These are phyloP conservation scores for Melanostigma gelatinosum DNA, from an alignment of 2,113 vertebrate species.

Conservation along the genomic window DNA sequence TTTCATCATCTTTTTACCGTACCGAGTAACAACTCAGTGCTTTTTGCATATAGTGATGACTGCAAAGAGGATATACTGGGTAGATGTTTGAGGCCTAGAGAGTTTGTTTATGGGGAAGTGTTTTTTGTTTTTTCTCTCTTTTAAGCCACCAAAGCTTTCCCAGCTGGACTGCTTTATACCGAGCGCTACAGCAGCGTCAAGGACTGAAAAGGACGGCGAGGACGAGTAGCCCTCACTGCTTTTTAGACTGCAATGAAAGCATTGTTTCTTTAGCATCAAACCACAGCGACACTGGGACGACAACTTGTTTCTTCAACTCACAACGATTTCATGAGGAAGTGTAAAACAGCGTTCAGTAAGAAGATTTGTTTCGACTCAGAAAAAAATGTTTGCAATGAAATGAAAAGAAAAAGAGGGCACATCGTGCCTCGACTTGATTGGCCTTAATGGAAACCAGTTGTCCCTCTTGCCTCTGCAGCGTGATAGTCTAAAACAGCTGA, in stretches of 20 bases:
- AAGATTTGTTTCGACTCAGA: constrained; percentile 23
- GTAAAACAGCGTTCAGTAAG: neutral
- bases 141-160: constrained; percentile 50
- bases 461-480: constrained; percentile 22
- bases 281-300: neutral
- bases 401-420: neutral
- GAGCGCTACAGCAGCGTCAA: constrained; percentile 6
- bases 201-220: constrained; percentile 15
- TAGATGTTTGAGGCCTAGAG: constrained; percentile 14
- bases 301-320: constrained; percentile 1
- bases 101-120: constrained; percentile 46
- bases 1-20: constrained; percentile 26
- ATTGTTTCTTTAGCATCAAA: constrained; percentile 8
- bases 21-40: neutral
- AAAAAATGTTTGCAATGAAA: constrained; percentile 6
- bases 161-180: constrained; percentile 47
- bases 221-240: neutral
- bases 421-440: constrained; percentile 47
- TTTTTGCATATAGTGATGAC: constrained; percentile 5
- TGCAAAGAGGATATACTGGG: constrained; percentile 25
- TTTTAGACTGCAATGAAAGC: constrained; percentile 12
- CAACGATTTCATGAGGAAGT: constrained; percentile 13
- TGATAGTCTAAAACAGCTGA: constrained; percentile 20
- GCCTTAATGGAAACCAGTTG: constrained; percentile 71
- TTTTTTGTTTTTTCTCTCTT: constrained; percentile 33